phyloP scores from a whole-genome alignment of 2,888 invertebrate genomes.

The Chromoteleia sp. region DNA sequence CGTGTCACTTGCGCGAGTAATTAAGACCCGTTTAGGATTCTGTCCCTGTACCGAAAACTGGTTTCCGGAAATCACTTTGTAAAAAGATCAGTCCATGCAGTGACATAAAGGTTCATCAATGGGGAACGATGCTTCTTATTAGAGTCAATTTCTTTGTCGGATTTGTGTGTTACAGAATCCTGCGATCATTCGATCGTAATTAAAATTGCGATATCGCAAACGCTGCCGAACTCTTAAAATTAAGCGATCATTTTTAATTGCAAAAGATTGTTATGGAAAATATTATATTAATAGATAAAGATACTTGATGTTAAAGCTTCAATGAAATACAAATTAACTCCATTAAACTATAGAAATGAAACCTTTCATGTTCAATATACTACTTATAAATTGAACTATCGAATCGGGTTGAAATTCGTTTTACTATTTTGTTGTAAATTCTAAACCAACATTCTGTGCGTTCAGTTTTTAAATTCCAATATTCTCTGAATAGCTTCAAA shows the following conservation, averaged over 20 bases:
- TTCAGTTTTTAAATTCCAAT: background rate
- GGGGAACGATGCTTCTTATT: conserved; percentile 13
- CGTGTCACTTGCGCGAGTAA: conserved; percentile 4
- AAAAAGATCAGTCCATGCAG: background rate
- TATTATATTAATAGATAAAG: too few species aligned
- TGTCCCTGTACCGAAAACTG: conserved; percentile 1
- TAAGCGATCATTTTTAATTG: background rate
- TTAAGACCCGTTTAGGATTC: background rate
- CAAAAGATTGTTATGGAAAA: too few species aligned
- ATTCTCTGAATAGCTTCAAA: background rate
- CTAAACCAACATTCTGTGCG: background rate
- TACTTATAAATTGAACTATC: conserved; percentile 1
- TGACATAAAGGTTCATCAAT: background rate
- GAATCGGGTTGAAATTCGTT: background rate
- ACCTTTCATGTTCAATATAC: background rate
- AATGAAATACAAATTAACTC: too few species aligned
- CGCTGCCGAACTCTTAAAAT: background rate
- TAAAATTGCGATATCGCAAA: too few species aligned
- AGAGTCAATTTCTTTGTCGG: background rate
- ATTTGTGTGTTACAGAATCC: conserved; percentile 1
- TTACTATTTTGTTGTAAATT: conserved; percentile 11
- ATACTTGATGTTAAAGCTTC: too few species aligned
- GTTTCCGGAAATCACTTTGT: conserved; percentile 10
- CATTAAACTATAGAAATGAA: background rate
- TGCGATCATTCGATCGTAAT: background rate